A percentile compares a stretch with the other conserved stretches of the same genome.
These are phyloP conservation scores for Pomatostomus ruficeps DNA, from an alignment of 2,113 vertebrate genomes.

Conservation along the genomic window DNA sequence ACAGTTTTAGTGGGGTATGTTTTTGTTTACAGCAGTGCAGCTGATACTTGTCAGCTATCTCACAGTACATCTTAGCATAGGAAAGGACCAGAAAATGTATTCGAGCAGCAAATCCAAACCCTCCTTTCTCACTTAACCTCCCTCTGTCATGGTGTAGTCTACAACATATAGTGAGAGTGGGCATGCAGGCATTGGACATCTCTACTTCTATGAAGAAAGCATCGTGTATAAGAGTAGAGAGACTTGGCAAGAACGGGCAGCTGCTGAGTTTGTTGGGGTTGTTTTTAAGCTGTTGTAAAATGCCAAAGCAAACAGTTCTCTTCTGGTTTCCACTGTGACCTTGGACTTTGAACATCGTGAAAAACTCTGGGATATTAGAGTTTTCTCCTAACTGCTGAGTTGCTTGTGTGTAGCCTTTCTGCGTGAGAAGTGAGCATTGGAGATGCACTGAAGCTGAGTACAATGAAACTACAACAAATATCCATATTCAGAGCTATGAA, in stretches of 20 bases:
- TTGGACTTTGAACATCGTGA: background rate
- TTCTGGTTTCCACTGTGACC: background rate
- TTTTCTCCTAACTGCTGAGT: background rate
- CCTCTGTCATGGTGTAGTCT: background rate
- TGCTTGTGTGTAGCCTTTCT: background rate
- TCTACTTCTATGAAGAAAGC: background rate
- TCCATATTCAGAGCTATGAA: background rate
- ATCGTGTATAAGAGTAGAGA: background rate
- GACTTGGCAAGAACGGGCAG: background rate
- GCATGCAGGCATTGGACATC: background rate
- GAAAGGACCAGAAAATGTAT: background rate
- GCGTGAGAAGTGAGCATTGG: background rate
- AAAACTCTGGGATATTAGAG: background rate
- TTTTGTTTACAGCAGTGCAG: background rate
- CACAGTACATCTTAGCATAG: background rate
- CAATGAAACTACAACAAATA: background rate
- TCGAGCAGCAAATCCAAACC: background rate
- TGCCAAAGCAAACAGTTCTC: background rate
- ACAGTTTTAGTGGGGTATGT: background rate
- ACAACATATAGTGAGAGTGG: background rate
- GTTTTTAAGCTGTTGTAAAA: background rate
- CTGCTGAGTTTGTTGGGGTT: background rate
- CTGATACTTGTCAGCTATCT: background rate
- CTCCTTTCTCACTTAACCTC: background rate
- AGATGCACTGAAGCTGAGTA: background rate